These are phyloP conservation scores for Xestobium rufovillosum DNA, from an alignment of 2,888 invertebrate species.

Conservation along the genomic window DNA sequence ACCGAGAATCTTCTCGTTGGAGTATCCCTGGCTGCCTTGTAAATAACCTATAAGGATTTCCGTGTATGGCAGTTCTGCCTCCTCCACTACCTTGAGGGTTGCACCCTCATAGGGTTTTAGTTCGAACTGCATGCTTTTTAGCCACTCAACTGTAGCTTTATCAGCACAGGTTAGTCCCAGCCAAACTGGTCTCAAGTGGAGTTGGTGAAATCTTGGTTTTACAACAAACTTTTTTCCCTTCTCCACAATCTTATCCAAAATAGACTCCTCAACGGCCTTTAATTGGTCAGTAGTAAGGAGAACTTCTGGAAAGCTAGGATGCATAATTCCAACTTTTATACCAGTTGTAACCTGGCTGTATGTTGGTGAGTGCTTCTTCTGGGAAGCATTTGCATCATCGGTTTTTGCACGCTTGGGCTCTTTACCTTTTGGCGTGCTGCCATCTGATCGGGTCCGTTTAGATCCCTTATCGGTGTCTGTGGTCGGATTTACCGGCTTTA, in stretches of 20 bases:
- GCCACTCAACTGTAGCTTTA: constrained; percentile 8
- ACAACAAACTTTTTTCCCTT: constrained; percentile 2
- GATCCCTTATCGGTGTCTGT: no score
- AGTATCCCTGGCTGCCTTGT: background rate
- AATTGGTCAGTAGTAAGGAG: no score
- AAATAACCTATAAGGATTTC: constrained; percentile 6
- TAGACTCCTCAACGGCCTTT: background rate
- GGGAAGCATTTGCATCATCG: no score
- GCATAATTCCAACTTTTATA: no score
- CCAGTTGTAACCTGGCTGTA: no score
- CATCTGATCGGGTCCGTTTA: no score
- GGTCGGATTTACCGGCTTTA: no score
- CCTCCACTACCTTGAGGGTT: constrained; percentile 2
- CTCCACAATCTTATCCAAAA: background rate
- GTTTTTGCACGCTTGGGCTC: no score
- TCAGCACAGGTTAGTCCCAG: constrained; percentile 6
- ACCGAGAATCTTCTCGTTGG: background rate
- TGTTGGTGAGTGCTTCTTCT: no score
- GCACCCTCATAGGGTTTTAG: constrained; percentile 3
- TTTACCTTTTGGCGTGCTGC: no score
- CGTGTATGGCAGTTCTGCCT: constrained; percentile 5
- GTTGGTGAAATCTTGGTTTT: background rate
- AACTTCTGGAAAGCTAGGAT: background rate
- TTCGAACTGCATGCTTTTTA: constrained; percentile 2
- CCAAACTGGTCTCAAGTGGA: constrained; percentile 1